These are phyloP conservation scores for Girardia tigrina DNA, from an alignment of 2,888 invertebrate species.

Conservation along the genomic window DNA sequence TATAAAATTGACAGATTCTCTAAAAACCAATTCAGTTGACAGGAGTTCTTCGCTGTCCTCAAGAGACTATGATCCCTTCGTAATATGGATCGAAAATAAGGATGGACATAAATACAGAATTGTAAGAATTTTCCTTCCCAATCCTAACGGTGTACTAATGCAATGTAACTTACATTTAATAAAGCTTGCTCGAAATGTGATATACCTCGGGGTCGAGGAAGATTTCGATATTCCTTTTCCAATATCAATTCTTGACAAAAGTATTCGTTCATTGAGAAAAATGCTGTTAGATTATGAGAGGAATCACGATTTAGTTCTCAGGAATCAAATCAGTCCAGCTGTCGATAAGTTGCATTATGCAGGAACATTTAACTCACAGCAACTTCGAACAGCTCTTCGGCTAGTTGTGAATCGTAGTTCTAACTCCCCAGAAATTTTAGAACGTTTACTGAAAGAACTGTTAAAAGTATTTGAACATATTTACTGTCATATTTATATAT, in stretches of 20 bases:
- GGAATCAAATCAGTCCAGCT: neutral
- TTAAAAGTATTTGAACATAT: neutral
- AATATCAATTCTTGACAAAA: neutral
- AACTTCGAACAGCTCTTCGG: neutral
- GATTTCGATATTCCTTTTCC: neutral
- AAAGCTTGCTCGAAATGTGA: neutral
- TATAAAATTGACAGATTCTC: neutral
- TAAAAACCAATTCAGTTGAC: neutral
- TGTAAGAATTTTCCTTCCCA: neutral
- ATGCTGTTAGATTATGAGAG: neutral
- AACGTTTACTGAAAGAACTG: neutral
- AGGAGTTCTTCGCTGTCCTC: neutral
- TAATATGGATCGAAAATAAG: neutral
- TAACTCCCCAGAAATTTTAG: neutral
- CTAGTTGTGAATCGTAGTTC: neutral
- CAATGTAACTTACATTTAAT: neutral
- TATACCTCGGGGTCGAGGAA: neutral
- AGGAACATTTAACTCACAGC: neutral
- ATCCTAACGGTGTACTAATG: neutral
- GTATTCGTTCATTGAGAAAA: neutral
- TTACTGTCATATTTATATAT: neutral
- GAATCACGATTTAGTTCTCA: neutral
- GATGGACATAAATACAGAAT: constrained; percentile 8
- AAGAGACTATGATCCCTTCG: neutral
- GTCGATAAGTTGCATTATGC: neutral